A percentile compares a stretch with the other conserved stretches of the same genome.
phyloP scores from a whole-genome alignment of 1,140 invertebrate genomes.

The Platyura marginata region DNA sequence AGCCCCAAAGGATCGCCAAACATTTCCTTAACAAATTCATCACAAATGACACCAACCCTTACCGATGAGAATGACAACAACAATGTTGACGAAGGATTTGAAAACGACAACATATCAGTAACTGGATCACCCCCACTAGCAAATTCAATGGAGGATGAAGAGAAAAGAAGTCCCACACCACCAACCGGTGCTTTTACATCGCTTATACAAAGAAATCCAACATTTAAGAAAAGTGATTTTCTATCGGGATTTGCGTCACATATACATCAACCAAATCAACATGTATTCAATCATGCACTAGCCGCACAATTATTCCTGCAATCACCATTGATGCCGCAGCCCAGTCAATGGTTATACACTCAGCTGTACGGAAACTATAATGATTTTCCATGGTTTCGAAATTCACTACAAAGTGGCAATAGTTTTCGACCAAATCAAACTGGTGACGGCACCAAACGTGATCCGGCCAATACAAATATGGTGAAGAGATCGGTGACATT shows the following conservation, averaged over 20 bases:
- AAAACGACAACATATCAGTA: constrained; percentile 47
- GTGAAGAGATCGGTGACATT: constrained; percentile 20
- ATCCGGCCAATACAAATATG: constrained; percentile 12
- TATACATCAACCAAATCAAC: constrained; percentile 22
- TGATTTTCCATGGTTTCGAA: constrained; percentile 36
- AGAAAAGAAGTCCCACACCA: constrained; percentile 20
- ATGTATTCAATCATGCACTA: constrained; percentile 42
- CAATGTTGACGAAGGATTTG: constrained; percentile 21
- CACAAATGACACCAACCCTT: constrained; percentile 27
- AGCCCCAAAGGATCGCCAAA: constrained; percentile 33
- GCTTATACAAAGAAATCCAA: constrained; percentile 15
- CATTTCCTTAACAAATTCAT: constrained; percentile 16
- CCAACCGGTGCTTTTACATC: constrained; percentile 20
- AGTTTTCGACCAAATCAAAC: background rate
- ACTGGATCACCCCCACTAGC: constrained; percentile 32
- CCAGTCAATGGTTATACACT: constrained; percentile 52
- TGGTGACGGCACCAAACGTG: background rate
- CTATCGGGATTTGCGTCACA: constrained; percentile 26
- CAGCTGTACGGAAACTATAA: constrained; percentile 42
- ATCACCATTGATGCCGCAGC: constrained; percentile 45
- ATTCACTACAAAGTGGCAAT: constrained; percentile 7
- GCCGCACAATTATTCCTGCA: constrained; percentile 50
- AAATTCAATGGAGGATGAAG: constrained; percentile 8
- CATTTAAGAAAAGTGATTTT: constrained; percentile 14
- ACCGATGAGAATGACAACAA: constrained; percentile 15